Base-by-base conservation (phyloP, 2,888 invertebrate species). In the Dynastes maya region DNA sequence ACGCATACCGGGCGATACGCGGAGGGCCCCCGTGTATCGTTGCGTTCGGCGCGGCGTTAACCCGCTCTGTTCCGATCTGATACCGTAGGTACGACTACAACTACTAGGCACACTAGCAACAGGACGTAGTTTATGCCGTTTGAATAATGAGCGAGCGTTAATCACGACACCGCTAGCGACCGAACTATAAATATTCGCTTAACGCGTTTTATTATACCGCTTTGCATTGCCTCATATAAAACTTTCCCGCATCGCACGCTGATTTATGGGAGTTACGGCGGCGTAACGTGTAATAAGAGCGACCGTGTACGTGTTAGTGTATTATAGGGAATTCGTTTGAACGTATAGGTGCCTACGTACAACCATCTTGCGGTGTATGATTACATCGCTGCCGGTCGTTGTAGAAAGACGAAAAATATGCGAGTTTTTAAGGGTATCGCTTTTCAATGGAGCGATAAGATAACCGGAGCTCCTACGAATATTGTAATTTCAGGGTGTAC, bases 171-270 rank as follows among this genome's bases (percentile, higher is more conserved):
- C 81, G 72, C 45, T 29, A 85, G 85, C 83, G 85, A 86, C 85
- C 83, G 85, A 84, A 86, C 86, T 86, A 87, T 87, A 87, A 88
- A 87, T 88, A 87, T 86, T 86, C 85, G 86, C 86, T 86, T 86
- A 86, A 86, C 86, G 87, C 86, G 86, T 87, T 87, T 87, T 87
- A 87, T 87, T 86, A 86, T 85, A 84, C 86, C 85, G 86, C 86
- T 87, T 86, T 86, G 87, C 87, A 86, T 86, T 85, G 87, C 86
- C 85, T 86, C 86, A 64, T 72, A 78, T 71, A 71, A 78, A 78
- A 78, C 78, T 78, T 78, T 78, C 78, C 72, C 78, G 78, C 78
- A 71, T 72, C 58, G 78, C 29, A 22, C 61, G 61, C 45, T 74
- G 61, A 74, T 74, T 74, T 74, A 74, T 61, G 61, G 16, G 29